These are phyloP conservation scores for Psettodes erumei DNA, from an alignment of 2,113 vertebrate genomes.

Conservation along the genomic window DNA sequence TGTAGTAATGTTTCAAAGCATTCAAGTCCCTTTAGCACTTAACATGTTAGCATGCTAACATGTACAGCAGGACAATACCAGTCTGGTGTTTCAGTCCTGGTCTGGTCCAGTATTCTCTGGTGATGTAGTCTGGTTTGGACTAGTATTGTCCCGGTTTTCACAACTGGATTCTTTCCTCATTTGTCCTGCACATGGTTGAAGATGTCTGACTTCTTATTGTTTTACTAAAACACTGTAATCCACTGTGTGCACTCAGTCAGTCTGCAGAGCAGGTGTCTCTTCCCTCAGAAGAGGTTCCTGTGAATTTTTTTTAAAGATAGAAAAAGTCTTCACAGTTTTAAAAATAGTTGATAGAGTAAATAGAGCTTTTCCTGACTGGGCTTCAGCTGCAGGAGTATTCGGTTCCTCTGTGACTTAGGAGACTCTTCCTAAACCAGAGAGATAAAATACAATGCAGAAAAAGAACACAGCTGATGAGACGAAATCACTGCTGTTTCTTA, in stretches of 20 bases:
- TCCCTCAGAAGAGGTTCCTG: not conserved
- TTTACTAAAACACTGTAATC: not conserved
- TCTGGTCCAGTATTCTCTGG: not conserved
- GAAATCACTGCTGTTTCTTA: slow-evolving; percentile 29
- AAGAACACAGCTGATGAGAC: slow-evolving; percentile 60
- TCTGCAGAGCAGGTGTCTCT: not conserved
- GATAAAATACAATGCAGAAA: slow-evolving; percentile 18
- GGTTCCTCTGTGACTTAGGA: slow-evolving; percentile 59
- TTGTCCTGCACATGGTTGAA: not conserved
- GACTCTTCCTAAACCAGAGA: slow-evolving; percentile 7
- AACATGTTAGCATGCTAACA: not conserved
- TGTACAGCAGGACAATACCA: not conserved
- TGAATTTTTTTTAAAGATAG: not conserved
- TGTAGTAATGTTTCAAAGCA: no score
- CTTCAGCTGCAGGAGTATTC: slow-evolving; percentile 18
- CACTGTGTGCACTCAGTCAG: not conserved
- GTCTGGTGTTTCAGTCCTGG: not conserved
- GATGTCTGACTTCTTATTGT: not conserved
- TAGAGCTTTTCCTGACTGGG: slow-evolving; percentile 23
- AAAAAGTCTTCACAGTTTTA: not conserved
- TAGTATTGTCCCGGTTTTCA: no score
- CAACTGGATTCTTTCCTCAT: no score
- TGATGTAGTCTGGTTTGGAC: no score
- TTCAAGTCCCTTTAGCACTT: not conserved
- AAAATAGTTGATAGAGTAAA: not conserved